A percentile compares a stretch with the other conserved stretches of the same genome.
phyloP scores from a whole-genome alignment of 2,113 vertebrate species.

The Capreolus pygargus region DNA sequence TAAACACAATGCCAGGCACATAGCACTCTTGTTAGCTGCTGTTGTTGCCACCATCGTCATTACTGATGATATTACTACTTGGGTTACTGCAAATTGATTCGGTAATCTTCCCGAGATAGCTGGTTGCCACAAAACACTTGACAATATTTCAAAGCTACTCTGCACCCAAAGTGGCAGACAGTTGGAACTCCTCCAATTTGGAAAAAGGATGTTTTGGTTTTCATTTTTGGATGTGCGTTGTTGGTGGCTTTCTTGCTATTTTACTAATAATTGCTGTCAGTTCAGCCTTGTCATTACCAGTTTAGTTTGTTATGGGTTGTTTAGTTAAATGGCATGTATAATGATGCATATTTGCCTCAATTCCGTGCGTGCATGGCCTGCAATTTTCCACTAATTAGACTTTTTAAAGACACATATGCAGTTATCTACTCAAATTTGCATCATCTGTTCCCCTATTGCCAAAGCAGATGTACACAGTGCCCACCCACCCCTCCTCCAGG shows the following conservation, averaged over 20 bases:
- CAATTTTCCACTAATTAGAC: conserved; percentile 71
- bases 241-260: conserved; percentile 30
- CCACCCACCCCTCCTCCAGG: background rate
- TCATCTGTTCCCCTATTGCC: conserved; percentile 25
- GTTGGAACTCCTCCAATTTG: conserved; percentile 44
- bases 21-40: fast-evolving
- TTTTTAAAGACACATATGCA: conserved; percentile 62
- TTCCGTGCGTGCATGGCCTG: conserved; percentile 22
- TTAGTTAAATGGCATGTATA: conserved; percentile 51
- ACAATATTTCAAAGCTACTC: conserved; percentile 22
- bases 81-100: background rate
- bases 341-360: conserved; percentile 34
- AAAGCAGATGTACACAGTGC: conserved; percentile 50
- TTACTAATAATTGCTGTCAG: conserved; percentile 62
- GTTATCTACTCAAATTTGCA: conserved; percentile 56
- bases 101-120: background rate
- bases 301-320: conserved; percentile 60
- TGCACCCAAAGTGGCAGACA: background rate
- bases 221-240: conserved; percentile 8
- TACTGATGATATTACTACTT: background rate
- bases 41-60: background rate
- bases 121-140: conserved; percentile 12
- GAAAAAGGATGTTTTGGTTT: conserved; percentile 52
- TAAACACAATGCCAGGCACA: background rate
- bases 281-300: conserved; percentile 56